A percentile compares a stretch with the other conserved stretches of the same genome.
phyloP scores from a whole-genome alignment of 2,888 invertebrate species.

The Drosophila yooni region DNA sequence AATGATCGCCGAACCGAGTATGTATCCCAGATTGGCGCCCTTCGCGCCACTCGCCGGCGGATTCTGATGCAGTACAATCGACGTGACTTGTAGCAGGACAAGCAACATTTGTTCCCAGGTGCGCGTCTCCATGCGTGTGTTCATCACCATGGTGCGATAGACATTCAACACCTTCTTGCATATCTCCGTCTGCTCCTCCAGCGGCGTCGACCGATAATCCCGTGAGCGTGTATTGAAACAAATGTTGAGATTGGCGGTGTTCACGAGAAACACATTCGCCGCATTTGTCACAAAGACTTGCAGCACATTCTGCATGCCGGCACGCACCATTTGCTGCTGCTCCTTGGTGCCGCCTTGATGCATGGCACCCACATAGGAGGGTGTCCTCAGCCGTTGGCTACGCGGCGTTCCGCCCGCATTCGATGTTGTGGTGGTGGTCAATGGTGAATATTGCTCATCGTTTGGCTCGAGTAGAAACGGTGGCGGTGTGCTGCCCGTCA shows the following conservation, averaged over 20 bases:
- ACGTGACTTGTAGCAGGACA: slow-evolving; percentile 96
- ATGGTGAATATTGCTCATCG: slow-evolving; percentile 78
- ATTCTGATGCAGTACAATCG: slow-evolving; percentile 92
- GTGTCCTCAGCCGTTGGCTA: slow-evolving; percentile 89
- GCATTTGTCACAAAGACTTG: slow-evolving; percentile 95
- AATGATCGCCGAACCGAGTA: slow-evolving; percentile 93
- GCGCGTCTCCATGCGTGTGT: slow-evolving; percentile 94
- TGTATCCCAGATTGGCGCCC: slow-evolving; percentile 88
- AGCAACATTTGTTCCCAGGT: slow-evolving; percentile 96
- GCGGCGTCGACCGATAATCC: slow-evolving; percentile 87
- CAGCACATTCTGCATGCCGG: slow-evolving; percentile 90
- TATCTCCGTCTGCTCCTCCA: slow-evolving; percentile 97
- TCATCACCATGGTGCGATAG: slow-evolving; percentile 98
- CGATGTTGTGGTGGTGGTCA: slow-evolving; percentile 10
- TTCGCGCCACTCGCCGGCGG: slow-evolving; percentile 89
- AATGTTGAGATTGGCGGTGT: slow-evolving; percentile 83
- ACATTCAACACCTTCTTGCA: slow-evolving; percentile 98
- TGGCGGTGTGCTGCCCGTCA: slow-evolving; percentile 92
- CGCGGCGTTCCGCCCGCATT: slow-evolving; percentile 85
- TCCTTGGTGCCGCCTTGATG: slow-evolving; percentile 87
- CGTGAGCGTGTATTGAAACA: slow-evolving; percentile 88
- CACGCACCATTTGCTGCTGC: slow-evolving; percentile 91
- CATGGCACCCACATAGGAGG: slow-evolving; percentile 91
- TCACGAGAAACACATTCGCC: slow-evolving; percentile 95
- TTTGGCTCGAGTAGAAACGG: slow-evolving; percentile 91